A percentile compares a stretch with the other conserved stretches of the same genome.
Conservation (phyloP, 2,113 vertebrate genomes). For the Corythoichthys intestinalis region DNA sequence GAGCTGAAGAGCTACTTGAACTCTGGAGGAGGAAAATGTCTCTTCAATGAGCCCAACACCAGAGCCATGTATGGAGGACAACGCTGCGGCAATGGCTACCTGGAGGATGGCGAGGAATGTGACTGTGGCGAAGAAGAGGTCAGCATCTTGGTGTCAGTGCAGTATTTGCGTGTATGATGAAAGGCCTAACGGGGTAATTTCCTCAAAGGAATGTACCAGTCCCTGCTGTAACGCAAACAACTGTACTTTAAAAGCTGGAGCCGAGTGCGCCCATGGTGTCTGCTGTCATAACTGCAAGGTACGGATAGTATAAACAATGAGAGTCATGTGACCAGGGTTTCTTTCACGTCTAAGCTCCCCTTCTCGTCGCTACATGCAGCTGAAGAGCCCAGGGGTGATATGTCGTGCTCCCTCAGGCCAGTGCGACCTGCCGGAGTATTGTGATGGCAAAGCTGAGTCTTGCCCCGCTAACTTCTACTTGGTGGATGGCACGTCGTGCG, state of each 20-base stretch:
- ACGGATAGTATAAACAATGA: background rate
- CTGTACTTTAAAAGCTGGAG: slow-evolving; percentile 84
- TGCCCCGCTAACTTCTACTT: slow-evolving; percentile 92
- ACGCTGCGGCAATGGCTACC: slow-evolving; percentile 93
- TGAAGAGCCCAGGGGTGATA: slow-evolving; percentile 79
- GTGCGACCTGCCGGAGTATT: slow-evolving; percentile 91
- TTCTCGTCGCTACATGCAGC: slow-evolving; percentile 55
- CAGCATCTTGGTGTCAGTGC: slow-evolving; percentile 31
- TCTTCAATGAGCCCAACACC: slow-evolving; percentile 91
- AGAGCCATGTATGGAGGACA: slow-evolving; percentile 84
- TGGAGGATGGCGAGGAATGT: slow-evolving; percentile 95
- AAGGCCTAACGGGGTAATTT: slow-evolving; percentile 7
- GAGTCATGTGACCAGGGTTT: background rate
- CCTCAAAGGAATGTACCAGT: slow-evolving; percentile 84
- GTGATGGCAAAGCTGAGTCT: slow-evolving; percentile 82
- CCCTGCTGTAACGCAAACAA: slow-evolving; percentile 90
- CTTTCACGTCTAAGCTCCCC: background rate
- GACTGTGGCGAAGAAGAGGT: slow-evolving; percentile 95
- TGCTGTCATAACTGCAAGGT: slow-evolving; percentile 96
- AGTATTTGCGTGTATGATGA: background rate
- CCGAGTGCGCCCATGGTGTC: slow-evolving; percentile 89
- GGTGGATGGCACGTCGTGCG: slow-evolving; percentile 82
- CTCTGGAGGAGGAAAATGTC: slow-evolving; percentile 95
- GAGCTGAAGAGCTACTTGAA: slow-evolving; percentile 86
- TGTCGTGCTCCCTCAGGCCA: slow-evolving; percentile 79